Evolutionary conservation across 2,113 vertebrate genomes (phyloP).

Genomic region (Caranx ignobilis): DNA sequence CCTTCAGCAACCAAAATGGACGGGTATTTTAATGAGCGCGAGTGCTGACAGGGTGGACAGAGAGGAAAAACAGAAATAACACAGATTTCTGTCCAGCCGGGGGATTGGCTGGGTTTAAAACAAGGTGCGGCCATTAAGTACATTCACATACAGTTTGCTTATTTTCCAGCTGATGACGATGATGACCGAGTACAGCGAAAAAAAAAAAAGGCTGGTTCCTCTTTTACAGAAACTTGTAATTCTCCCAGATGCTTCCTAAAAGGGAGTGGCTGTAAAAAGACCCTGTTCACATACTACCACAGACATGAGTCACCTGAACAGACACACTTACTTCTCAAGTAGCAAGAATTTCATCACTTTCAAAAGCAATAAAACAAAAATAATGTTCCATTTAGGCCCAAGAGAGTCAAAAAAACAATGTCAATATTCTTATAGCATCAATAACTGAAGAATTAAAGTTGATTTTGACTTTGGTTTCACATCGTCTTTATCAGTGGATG

Average conservation of each 20-base stretch:
- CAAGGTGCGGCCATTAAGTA: slow-evolving; percentile 16
- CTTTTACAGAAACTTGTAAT: slow-evolving; percentile 44
- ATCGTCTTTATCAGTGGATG: too few relatives aligned
- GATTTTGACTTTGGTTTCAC: too few relatives aligned
- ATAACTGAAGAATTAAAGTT: too few relatives aligned
- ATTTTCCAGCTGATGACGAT: slow-evolving; percentile 10
- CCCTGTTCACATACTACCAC: slow-evolving; percentile 21
- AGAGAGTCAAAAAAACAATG: too few relatives aligned
- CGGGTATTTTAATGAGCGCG: slow-evolving; percentile 50
- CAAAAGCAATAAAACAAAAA: background rate
- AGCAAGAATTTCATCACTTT: background rate
- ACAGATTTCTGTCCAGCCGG: slow-evolving; percentile 16
- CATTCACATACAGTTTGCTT: slow-evolving; percentile 9
- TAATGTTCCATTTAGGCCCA: too few relatives aligned
- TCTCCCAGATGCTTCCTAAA: slow-evolving; percentile 24
- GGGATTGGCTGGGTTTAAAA: background rate
- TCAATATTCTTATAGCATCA: too few relatives aligned
- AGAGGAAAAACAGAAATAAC: slow-evolving; percentile 45
- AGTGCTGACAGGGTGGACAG: slow-evolving; percentile 46
- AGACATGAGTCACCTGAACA: slow-evolving; percentile 52
- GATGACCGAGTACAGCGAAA: background rate
- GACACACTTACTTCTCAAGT: background rate
- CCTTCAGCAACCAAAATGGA: slow-evolving; percentile 26
- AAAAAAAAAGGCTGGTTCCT: slow-evolving; percentile 9
- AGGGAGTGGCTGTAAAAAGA: slow-evolving; percentile 42